Evolutionary conservation across 2,888 invertebrate genomes (phyloP).

Genomic region (Ophioninae sp.): DNA sequence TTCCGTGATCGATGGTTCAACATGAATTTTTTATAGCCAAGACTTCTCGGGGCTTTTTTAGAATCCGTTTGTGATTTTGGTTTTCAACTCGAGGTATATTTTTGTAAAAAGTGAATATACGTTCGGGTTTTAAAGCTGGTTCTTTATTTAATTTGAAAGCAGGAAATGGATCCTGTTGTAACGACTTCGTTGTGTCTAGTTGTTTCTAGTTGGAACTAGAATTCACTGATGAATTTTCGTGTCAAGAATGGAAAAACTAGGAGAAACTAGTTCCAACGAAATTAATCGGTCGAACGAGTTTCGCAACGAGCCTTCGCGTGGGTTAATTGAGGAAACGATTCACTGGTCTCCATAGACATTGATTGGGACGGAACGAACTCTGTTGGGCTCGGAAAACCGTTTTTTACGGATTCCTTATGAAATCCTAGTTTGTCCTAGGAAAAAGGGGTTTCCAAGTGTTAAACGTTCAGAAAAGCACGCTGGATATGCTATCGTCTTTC

Average conservation of each 20-base stretch:
- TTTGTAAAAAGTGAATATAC: neutral
- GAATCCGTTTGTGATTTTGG: neutral
- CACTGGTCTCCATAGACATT: no score
- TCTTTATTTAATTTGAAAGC: neutral
- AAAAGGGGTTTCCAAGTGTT: no score
- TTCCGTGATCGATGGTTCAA: neutral
- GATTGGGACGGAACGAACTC: no score
- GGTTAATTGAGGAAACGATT: no score
- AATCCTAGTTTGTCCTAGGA: no score
- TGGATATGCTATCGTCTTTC: no score
- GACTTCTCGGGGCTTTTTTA: neutral
- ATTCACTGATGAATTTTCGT: neutral
- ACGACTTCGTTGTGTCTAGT: neutral
- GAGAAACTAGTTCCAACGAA: neutral
- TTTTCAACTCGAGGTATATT: neutral
- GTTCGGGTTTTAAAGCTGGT: neutral
- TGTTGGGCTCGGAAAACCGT: no score
- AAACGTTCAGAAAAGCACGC: no score
- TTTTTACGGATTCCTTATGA: no score
- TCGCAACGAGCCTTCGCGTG: no score
- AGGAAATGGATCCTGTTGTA: neutral
- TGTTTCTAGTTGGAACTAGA: neutral
- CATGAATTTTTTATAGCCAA: neutral
- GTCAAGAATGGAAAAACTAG: neutral
- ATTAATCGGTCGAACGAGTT: neutral